Base-by-base conservation (phyloP, 2,113 vertebrate genomes). In the Rhea pennata region DNA sequence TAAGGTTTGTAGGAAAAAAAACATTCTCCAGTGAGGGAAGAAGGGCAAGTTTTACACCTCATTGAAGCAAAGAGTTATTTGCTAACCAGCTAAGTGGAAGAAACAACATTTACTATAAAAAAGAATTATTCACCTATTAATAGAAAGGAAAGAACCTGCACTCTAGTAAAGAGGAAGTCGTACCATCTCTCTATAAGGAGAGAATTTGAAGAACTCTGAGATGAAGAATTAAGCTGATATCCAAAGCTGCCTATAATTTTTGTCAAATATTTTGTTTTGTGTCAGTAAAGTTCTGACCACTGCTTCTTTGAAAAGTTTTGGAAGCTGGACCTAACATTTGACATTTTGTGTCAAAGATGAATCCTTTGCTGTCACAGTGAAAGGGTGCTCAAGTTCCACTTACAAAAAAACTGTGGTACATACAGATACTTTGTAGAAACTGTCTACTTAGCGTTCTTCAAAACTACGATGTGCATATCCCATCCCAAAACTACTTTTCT, bases 141-240 rank as follows among this genome's bases (percentile, higher is more conserved):
- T 17, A 50, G 51, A 67, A 81, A 9, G 15, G 5, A 78, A 91
- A 44, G 8, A 33, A 23, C 9, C 16, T 81, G 42, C 65, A 10
- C 6, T 42, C 51, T 2, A 58, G 48, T 19, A 91, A 58, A 86
- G 36, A 79, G 44, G 44, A 74, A 81, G 46, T 71, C 66, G 82
- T 46, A 21, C 5, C 0, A 0, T 26, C 59, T 67, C 13, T 67
- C 54, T 72, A 0, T 26, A 67, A 89, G n/a, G 39, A 82, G 26
- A 78, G 5, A 59, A n/a, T 59, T 5, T 71, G 36, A 87, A 72
- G 36, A 26, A 72, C 23, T 78, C 33, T 31, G 22, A 15, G 44
- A 64, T 15, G 39, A 87, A 94, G 87, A 89, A 71, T 16, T 13
- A 15, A 59, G 44, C 46, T 92, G 2, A 0, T 51, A 10, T 53